These are phyloP conservation scores for Ceryle rudis DNA, from an alignment of 2,797 vertebrate genomes.

Conservation along the genomic window DNA sequence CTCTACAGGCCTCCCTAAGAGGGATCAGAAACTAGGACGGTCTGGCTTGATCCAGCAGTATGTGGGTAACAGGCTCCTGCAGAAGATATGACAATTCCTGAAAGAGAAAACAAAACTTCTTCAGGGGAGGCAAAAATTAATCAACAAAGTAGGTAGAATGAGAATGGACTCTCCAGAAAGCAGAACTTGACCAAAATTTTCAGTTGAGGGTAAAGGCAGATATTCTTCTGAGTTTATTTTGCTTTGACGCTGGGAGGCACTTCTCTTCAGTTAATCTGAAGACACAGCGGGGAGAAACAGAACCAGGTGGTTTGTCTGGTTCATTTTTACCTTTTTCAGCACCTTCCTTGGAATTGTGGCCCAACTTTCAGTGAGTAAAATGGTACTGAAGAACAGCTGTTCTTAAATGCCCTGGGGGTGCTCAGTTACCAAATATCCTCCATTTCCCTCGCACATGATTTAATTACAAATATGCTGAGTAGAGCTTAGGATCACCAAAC, in stretches of 20 bases:
- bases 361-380: not conserved
- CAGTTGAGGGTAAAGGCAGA: not conserved
- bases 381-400: not conserved
- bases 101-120: not conserved
- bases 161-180: not conserved
- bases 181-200: not conserved
- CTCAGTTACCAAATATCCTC: not conserved
- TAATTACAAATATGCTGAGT: not conserved
- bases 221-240: not conserved
- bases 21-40: not conserved
- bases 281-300: fast-evolving
- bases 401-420: not conserved
- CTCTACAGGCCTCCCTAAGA: not conserved
- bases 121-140: not conserved
- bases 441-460: not conserved
- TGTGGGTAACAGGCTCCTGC: not conserved
- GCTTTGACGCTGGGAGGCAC: not conserved
- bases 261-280: not conserved
- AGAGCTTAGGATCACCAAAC: not conserved
- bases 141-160: not conserved
- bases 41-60: not conserved
- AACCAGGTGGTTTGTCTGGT: not conserved
- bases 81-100: not conserved
- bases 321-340: not conserved
- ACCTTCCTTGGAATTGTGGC: not conserved